Base-by-base conservation (phyloP, 2,797 vertebrate genomes). In the Hapalemur alaotrensis region DNA sequence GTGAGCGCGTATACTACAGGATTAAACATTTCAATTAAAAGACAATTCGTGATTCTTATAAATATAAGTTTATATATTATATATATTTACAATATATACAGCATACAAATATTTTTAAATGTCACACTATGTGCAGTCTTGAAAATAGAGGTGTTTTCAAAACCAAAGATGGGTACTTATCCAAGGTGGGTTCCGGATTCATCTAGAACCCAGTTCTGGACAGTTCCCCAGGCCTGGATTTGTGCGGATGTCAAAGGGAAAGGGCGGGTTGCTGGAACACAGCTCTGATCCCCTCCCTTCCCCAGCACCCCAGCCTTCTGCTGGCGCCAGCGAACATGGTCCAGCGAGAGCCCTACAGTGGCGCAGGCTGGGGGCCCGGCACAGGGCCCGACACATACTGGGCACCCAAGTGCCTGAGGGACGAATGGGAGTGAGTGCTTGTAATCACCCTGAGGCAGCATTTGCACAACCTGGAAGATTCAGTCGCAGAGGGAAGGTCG, bases 51-150 rank as follows among this genome's bases (percentile, higher is more conserved):
- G 43, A 46, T 96, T 98, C 76, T 96, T 98, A 99, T 98, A 99
- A 98, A 99, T 98, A 98, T 96, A 97, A 96, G 94, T 97, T 97
- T 97, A 98, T 70, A 93, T 85, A 97, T 97, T 98, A 89, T 91
- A 96, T 97, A 95, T 97, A 98, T 98, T 98, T 98, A 99, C 97
- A 98, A 93, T 97, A 98, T 98, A 93, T 98, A 98, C 97, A 98
- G 65, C 32, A 97, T 93, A 98, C 97, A 98, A 98, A 98, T 98
- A 96, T 97, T 92, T 94, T 97, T 67, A 57, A 73, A 90, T 65
- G 69, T 97, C 85, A 86, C 89, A 95, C 63, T 91, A 91, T 87
- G 48, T 80, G 89, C 50, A 79, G 67, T 85, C 94, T 95, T 94
- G n/a, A 95, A 96, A 97, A 97, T 38, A 46, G 25, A 95, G 89